Evolutionary conservation across 2,888 invertebrate genomes (phyloP), one percentile per base, ranked within the genome.

Genomic region (Mesoligia furuncula): DNA sequence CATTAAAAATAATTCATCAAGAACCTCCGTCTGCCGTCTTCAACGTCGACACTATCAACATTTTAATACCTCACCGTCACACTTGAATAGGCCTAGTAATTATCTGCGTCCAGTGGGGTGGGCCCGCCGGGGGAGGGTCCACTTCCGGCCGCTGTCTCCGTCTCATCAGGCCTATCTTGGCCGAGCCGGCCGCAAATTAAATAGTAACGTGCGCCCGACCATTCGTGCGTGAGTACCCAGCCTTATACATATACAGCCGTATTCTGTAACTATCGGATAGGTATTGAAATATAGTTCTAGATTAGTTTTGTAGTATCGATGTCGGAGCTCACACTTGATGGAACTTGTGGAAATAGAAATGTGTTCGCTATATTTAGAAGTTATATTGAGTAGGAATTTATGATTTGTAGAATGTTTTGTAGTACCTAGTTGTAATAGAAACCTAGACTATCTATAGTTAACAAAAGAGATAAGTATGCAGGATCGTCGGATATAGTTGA

Each of bases 81-180:
- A 91, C 90, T 92, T 93, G 94, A 94, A 94, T 94, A 94, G 94
- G 93, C 93, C 93, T 93, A 91, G 91, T 90, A 92, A 90, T 91
- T 93, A 94, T 92, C 92, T 90, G 88, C 87, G 92, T 89, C 90
- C 89, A 87, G 85, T 87, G 87, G 87, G 90, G 89, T 84, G 83
- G 85, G 87, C 87, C 85, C 85, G 87, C 83, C 86, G 91, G 87
- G 92, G 91, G 88, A 81, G 91, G 90, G 88, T 86, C 90, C 89
- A 86, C 93, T 94, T 96, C 95, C 96, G 94, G 93, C 92, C 94
- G 94, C 95, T 95, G 96, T 96, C 96, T 96, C 94, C 95, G 94
- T 91, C 95, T 95, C 95, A 94, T 95, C 96, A 95, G 94, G 93
- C 94, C 95, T 95, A 96, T 96, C 96, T 96, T 95, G 93, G 93